Evolutionary conservation across 2,888 invertebrate genomes (phyloP).

Genomic region (Pachycephus smyrnensis): DNA sequence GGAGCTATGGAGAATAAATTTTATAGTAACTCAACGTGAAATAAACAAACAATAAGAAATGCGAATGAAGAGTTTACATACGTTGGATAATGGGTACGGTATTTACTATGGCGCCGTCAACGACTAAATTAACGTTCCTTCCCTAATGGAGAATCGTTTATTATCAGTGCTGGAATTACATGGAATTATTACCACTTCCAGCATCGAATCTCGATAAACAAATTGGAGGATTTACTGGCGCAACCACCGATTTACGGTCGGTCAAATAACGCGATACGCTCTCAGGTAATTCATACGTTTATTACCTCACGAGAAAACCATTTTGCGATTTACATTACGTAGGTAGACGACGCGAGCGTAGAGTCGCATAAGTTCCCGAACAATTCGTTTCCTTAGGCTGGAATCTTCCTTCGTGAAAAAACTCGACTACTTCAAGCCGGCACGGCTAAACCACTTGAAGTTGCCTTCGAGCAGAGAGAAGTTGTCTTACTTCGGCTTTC

Average conservation of each 20-base stretch:
- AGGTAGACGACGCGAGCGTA: not conserved
- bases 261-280: not conserved
- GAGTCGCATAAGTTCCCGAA: not conserved
- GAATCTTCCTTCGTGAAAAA: not conserved
- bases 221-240: not conserved
- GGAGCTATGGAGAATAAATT: not conserved
- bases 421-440: not conserved
- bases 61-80: not conserved
- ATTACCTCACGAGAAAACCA: not conserved
- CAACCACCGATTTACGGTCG: not conserved
- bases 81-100: not conserved
- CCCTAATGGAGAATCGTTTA: not conserved
- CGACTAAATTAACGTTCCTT: not conserved
- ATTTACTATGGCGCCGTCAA: not conserved
- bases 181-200: not conserved
- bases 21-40: not conserved
- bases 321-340: not conserved
- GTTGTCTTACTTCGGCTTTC: not conserved
- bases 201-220: not conserved
- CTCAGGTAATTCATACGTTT: not conserved
- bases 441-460: not conserved
- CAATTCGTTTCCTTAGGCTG: not conserved
- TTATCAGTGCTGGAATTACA: not conserved
- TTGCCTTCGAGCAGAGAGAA: not conserved
- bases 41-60: not conserved